Conservation (phyloP, 2,113 vertebrate genomes). For the Callopanchax toddi region DNA sequence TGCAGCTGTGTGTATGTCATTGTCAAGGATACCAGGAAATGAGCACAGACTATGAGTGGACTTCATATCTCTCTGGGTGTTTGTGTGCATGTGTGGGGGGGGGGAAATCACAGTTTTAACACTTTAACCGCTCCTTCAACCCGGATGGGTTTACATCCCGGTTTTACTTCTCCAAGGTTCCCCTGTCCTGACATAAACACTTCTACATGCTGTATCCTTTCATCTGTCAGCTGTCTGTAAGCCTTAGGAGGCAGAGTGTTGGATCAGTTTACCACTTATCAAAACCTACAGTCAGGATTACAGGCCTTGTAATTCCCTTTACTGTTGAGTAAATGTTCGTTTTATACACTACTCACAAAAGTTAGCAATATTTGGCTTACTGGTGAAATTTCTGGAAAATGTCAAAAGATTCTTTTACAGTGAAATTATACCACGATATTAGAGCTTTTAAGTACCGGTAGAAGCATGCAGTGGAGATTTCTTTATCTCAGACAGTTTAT, state of each 20-base stretch:
- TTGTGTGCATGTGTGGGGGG: not conserved
- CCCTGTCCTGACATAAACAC: constrained; percentile 44
- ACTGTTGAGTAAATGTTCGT: too few species aligned
- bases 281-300: too few species aligned
- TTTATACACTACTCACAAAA: too few species aligned
- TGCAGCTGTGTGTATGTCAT: constrained; percentile 78
- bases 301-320: too few species aligned
- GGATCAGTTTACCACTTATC: constrained; percentile 52
- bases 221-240: constrained; percentile 11
- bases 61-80: constrained; percentile 14
- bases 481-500: too few species aligned
- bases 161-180: constrained; percentile 28
- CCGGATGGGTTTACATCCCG: constrained; percentile 36
- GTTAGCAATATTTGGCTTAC: too few species aligned
- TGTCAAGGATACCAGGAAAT: constrained; percentile 76
- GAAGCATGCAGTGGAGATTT: too few species aligned
- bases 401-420: too few species aligned
- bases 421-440: too few species aligned
- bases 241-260: constrained; percentile 22
- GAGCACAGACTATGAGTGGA: constrained; percentile 51
- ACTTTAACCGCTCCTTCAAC: constrained; percentile 43
- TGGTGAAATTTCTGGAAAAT: too few species aligned
- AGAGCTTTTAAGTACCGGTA: too few species aligned
- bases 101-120: constrained; percentile 21
- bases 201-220: constrained; percentile 28